Evolutionary conservation across 2,797 vertebrate genomes (phyloP).

Genomic region (Delichon dasypus): DNA sequence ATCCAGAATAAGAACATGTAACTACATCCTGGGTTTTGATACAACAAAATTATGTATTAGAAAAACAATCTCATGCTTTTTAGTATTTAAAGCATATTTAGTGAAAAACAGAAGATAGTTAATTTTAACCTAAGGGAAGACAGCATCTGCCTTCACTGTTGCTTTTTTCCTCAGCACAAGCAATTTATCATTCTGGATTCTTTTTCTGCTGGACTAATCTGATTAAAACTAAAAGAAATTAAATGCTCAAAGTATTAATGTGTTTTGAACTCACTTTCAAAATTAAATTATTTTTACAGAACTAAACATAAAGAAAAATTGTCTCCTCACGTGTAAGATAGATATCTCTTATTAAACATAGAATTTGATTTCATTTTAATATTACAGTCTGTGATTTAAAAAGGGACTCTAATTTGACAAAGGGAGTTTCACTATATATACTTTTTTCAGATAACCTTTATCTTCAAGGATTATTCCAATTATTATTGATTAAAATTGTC

Average conservation of each 20-base stretch:
- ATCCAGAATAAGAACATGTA: not conserved
- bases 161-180: not conserved
- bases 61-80: not conserved
- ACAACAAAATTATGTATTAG: not conserved
- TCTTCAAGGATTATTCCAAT: not conserved
- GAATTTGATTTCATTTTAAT: not conserved
- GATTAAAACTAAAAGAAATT: not conserved
- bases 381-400: not conserved
- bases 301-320: not conserved
- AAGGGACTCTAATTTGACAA: not conserved
- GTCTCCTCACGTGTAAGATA: not conserved
- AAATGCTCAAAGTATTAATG: not conserved
- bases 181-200: not conserved
- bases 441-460: not conserved
- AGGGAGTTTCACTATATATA: not conserved
- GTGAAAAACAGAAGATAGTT: not conserved
- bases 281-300: not conserved
- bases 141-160: not conserved
- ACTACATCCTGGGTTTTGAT: not conserved
- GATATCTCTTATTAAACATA: not conserved
- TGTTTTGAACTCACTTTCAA: not conserved
- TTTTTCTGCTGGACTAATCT: not conserved
- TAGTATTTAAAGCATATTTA: not conserved
- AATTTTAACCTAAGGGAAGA: not conserved
- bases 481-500: not conserved